Percentiles rank a stretch among this genome's conserved stretches.
phyloP scores from a whole-genome alignment of 1,140 invertebrate species.

The Armadillidium nasatum region DNA sequence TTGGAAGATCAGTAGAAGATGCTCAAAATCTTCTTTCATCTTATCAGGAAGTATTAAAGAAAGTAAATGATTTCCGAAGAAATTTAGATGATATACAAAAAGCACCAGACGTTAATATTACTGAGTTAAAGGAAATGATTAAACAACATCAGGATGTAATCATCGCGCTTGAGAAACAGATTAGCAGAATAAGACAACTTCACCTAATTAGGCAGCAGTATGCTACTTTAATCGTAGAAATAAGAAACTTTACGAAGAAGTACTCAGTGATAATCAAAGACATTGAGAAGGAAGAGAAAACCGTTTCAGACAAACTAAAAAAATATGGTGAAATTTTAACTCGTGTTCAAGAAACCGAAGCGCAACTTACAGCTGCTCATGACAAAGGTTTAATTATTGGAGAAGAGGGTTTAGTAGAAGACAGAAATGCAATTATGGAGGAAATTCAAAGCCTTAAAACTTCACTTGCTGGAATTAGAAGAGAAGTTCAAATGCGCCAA shows the following conservation, averaged over 20 bases:
- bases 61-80: slow-evolving; percentile 72
- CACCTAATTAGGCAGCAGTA: slow-evolving; percentile 79
- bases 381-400: slow-evolving; percentile 90
- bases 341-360: slow-evolving; percentile 72
- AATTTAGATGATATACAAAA: slow-evolving; percentile 71
- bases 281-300: slow-evolving; percentile 72
- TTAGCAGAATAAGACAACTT: slow-evolving; percentile 62
- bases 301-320: slow-evolving; percentile 79
- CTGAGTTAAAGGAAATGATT: slow-evolving; percentile 70
- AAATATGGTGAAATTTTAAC: slow-evolving; percentile 69
- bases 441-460: slow-evolving; percentile 80
- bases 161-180: slow-evolving; percentile 73
- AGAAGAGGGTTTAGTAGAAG: slow-evolving; percentile 75
- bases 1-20: slow-evolving; percentile 63
- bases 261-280: slow-evolving; percentile 78
- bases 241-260: slow-evolving; percentile 77
- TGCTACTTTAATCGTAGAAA: slow-evolving; percentile 75
- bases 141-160: slow-evolving; percentile 78
- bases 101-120: slow-evolving; percentile 58
- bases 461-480: slow-evolving; percentile 69
- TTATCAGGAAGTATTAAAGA: slow-evolving; percentile 71
- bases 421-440: slow-evolving; percentile 79
- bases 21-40: slow-evolving; percentile 63
- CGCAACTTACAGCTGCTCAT: slow-evolving; percentile 72
- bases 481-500: slow-evolving; percentile 74